Evolutionary conservation across 2,888 invertebrate species (phyloP).

Genomic region (Protophormia terraenovae): DNA sequence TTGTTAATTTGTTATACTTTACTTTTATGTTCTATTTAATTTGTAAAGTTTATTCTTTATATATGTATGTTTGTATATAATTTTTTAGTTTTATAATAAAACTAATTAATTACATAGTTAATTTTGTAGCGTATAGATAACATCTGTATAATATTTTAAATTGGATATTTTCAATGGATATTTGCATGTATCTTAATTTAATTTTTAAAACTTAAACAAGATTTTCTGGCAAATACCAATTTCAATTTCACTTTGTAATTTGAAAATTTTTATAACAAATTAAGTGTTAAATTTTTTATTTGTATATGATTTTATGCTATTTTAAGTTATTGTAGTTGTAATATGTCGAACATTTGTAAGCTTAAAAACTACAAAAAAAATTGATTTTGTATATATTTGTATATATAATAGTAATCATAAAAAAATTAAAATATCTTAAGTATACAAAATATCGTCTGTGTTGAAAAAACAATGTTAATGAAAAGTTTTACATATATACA

Average conservation of each 20-base stretch:
- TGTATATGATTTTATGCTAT: background rate
- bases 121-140: constrained; percentile 33
- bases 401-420: constrained; percentile 12
- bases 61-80: background rate
- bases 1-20: constrained; percentile 8
- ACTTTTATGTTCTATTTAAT: background rate
- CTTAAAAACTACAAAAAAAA: constrained; percentile 41
- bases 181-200: constrained; percentile 14
- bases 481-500: constrained; percentile 22
- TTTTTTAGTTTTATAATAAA: constrained; percentile 36
- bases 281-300: background rate
- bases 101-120: constrained; percentile 47
- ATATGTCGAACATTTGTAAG: constrained; percentile 45
- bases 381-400: background rate
- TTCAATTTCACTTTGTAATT: constrained; percentile 1
- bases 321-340: background rate
- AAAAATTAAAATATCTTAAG: constrained; percentile 54
- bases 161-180: constrained; percentile 3
- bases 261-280: constrained; percentile 27
- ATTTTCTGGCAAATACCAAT: constrained; percentile 20
- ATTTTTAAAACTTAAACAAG: constrained; percentile 34
- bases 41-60: background rate
- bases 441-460: constrained; percentile 54
- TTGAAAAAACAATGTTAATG: constrained; percentile 20
- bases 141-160: constrained; percentile 9